Conservation (phyloP, 1,140 invertebrate genomes). For the Megathymus violae region DNA sequence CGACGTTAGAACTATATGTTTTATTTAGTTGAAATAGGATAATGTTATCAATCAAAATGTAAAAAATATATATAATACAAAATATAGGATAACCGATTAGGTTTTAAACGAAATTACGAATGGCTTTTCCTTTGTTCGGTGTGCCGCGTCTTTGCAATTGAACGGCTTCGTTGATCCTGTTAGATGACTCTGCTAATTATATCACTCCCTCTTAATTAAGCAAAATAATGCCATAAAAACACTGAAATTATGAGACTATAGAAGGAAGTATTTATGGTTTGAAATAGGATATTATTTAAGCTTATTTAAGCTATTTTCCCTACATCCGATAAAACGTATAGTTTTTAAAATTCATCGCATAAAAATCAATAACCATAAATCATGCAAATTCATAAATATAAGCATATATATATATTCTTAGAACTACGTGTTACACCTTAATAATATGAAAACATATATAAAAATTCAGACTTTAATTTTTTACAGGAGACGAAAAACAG, state of each 20-base stretch:
- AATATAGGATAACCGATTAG: not conserved
- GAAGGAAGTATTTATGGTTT: not conserved
- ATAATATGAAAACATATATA: too few species aligned
- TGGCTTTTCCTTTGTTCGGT: conserved; percentile 17
- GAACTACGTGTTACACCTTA: too few species aligned
- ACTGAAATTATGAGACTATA: not conserved
- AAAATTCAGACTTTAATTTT: too few species aligned
- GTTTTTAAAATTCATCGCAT: too few species aligned
- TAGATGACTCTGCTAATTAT: conserved; percentile 21
- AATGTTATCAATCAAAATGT: not conserved
- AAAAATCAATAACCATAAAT: too few species aligned
- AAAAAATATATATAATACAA: not conserved
- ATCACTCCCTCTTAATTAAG: conserved; percentile 9
- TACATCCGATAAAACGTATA: too few species aligned
- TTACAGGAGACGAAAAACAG: too few species aligned
- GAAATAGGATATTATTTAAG: too few species aligned
- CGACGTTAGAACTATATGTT: not conserved
- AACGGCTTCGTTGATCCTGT: conserved; percentile 14
- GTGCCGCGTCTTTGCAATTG: conserved; percentile 10
- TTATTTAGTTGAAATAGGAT: too few species aligned
- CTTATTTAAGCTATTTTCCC: too few species aligned
- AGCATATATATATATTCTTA: too few species aligned
- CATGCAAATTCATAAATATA: too few species aligned
- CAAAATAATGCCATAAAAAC: conserved; percentile 2
- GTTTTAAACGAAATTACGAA: conserved; percentile 6